These are phyloP conservation scores for Nomada fabriciana DNA, from an alignment of 2,888 invertebrate species.

Conservation along the genomic window DNA sequence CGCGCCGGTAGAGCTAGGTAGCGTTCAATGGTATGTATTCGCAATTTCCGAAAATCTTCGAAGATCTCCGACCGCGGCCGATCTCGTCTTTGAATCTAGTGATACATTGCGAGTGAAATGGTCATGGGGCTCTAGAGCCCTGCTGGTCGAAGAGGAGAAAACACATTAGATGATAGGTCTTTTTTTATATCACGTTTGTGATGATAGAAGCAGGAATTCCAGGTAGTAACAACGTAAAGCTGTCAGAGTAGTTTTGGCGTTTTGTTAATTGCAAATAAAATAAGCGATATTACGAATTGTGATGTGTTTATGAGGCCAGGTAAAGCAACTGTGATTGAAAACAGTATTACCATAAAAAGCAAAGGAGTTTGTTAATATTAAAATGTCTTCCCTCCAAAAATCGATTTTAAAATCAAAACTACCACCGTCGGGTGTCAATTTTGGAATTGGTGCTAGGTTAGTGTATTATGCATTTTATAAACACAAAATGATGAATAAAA, in stretches of 20 bases:
- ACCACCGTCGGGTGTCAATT: conserved; percentile 85
- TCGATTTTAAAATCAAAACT: conserved; percentile 89
- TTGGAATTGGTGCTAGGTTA: conserved; percentile 79
- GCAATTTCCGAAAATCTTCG: no score
- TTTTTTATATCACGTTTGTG: no score
- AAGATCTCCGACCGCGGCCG: no score
- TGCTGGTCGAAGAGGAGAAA: no score
- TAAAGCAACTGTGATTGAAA: conserved; percentile 23
- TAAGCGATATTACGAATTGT: conserved; percentile 38
- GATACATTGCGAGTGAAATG: no score
- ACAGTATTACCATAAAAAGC: conserved; percentile 37
- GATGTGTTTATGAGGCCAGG: conserved; percentile 48
- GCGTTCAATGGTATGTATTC: no score
- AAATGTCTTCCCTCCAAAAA: conserved; percentile 90
- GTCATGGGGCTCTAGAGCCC: no score
- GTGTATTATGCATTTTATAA: conserved; percentile 38
- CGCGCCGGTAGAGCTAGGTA: no score
- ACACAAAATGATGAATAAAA: conserved; percentile 23
- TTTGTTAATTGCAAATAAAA: conserved; percentile 19
- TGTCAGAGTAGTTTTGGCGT: conserved; percentile 44
- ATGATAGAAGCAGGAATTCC: conserved; percentile 19
- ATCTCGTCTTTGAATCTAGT: no score
- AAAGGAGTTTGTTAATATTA: conserved; percentile 39
- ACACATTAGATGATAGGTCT: no score
- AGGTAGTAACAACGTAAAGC: conserved; percentile 40